Evolutionary conservation across 2,888 invertebrate genomes (phyloP), one percentile per base, ranked within the genome.

Genomic region (Anodontia alba): DNA sequence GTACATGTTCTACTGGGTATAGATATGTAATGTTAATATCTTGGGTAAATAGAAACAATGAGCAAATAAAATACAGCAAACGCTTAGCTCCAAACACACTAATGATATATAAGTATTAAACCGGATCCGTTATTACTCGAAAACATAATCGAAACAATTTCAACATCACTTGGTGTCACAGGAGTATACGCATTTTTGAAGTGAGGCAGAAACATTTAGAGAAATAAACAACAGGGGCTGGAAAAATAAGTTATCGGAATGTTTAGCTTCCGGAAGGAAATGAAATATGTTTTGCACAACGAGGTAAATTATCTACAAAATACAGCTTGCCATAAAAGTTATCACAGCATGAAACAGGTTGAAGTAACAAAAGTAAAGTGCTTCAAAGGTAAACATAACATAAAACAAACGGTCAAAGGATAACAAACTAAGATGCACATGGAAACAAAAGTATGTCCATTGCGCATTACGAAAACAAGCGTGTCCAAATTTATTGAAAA

Each of bases 311-410:
- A 10, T 62, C 62, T 62, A 62, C 62, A 62, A 62, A 62, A 62
- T 62, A 62, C 62, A 62, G 62, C 62, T 62, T 62, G 62, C 62
- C 62, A 62, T 57, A 62, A 62, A 62, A 8, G 62, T 62, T 62
- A 62, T 62, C 62, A 62, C 62, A 62, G 62, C 62, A 62, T 62
- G 23, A 7, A 26, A 23, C 57, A 57, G 57, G 29, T 57, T n/a
- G n/a, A 49, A 49, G 20, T 15, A 49, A 49, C 49, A 49, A 49
- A 49, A 7, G n/a, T 49, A 49, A 38, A 38, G 38, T 38, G 38
- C 46, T 46, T 46, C 3, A 46, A 46, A 46, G 46, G 46, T 46
- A 15, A 15, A 46, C 46, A 20, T 46, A 46, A 46, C 46, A 42
- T 42, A 20, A 20, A 46, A 46, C 46, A 20, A 46, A 12, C 3